Conservation (phyloP, 2,113 vertebrate genomes). For the Genyomyrus donnyi region DNA sequence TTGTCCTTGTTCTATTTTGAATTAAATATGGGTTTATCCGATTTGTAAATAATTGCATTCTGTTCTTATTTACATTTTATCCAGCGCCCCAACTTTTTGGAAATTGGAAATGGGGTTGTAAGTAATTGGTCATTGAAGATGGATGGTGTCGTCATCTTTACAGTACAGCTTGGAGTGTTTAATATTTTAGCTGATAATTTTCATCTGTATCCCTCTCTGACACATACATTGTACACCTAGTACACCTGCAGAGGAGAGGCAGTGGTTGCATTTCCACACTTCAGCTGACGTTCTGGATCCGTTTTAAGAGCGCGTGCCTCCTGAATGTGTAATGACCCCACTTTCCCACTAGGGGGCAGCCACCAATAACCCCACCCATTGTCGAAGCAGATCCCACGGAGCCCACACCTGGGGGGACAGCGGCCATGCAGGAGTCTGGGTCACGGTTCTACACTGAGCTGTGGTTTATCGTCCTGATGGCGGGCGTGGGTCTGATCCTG, state of each 20-base stretch:
- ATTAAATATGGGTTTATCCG: not conserved
- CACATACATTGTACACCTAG: not conserved
- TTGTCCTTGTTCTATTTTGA: not conserved
- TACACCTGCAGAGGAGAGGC: not conserved
- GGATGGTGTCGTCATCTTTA: not conserved
- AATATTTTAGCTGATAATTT: not conserved
- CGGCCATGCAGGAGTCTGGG: slow-evolving; percentile 46
- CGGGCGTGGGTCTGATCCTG: slow-evolving; percentile 72
- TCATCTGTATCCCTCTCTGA: not conserved
- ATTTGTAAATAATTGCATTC: not conserved
- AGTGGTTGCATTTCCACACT: not conserved
- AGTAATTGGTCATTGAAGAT: not conserved
- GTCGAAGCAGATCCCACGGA: slow-evolving; percentile 56
- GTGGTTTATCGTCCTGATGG: slow-evolving; percentile 88
- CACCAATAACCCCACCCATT: not conserved
- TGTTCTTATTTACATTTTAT: not conserved
- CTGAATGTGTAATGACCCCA: not conserved
- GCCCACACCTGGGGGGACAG: slow-evolving; percentile 65
- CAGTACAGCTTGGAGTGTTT: not conserved
- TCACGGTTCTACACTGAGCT: slow-evolving; percentile 68
- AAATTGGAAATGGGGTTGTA: not conserved
- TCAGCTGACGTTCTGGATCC: not conserved
- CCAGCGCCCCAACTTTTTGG: not conserved
- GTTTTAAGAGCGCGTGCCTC: too few species aligned
- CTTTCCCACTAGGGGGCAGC: not conserved